A percentile compares a stretch with the other conserved stretches of the same genome.
phyloP scores from a whole-genome alignment of 2,888 invertebrate genomes.

The Xylota sylvarum region DNA sequence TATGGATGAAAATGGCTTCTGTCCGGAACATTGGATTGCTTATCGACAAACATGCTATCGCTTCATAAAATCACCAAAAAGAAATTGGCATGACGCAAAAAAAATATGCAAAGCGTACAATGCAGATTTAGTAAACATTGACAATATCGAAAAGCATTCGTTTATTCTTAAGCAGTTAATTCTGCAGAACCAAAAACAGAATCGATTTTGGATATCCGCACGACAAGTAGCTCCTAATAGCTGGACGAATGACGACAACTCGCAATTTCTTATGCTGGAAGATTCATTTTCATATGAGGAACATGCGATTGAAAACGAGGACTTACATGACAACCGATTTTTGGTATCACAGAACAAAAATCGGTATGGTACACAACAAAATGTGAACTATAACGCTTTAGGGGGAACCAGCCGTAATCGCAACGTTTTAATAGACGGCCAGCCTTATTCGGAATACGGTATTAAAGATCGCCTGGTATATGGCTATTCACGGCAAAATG shows the following conservation, averaged over 20 bases:
- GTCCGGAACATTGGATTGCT: conserved; percentile 95
- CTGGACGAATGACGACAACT: conserved; percentile 95
- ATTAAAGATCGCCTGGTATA: conserved; percentile 92
- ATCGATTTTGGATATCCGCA: conserved; percentile 94
- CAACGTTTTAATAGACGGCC: conserved; percentile 79
- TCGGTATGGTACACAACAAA: conserved; percentile 57
- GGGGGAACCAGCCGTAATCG: conserved; percentile 80
- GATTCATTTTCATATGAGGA: conserved; percentile 92
- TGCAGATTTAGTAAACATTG: conserved; percentile 92
- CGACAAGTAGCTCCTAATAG: conserved; percentile 90
- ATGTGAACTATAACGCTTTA: conserved; percentile 17
- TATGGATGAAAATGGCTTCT: conserved; percentile 85
- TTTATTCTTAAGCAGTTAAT: conserved; percentile 94
- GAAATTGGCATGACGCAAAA: conserved; percentile 92
- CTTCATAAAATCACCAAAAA: conserved; percentile 94
- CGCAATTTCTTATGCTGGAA: conserved; percentile 91
- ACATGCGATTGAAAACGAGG: conserved; percentile 84
- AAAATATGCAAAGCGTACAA: conserved; percentile 93
- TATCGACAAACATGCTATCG: conserved; percentile 94
- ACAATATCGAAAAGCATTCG: conserved; percentile 93
- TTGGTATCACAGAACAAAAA: conserved; percentile 79
- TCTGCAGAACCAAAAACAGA: conserved; percentile 93
- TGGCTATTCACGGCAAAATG: conserved; percentile 89
- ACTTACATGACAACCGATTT: conserved; percentile 83
- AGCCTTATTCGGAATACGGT: conserved; percentile 81